Evolutionary conservation across 2,888 invertebrate genomes (phyloP), one percentile per base, ranked within the genome.

Genomic region (Athrips mouffetella): DNA sequence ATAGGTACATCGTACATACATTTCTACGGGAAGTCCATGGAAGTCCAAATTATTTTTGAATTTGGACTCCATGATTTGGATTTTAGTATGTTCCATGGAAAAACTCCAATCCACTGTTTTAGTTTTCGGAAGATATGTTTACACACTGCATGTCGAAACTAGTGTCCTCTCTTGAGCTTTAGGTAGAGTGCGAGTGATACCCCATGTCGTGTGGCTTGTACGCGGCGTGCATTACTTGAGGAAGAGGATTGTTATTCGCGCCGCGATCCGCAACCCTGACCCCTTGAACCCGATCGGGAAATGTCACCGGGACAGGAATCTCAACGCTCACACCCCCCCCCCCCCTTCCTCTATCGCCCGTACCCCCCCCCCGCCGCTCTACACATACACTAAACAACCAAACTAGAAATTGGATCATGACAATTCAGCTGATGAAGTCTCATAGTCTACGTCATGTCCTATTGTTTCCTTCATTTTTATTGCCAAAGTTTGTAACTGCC

Each of bases 191-290:
- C 3, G 7, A 23, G 7, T 11, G 18, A 37, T 21, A 18, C 13
- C 18, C 37, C 5, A n/a, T n/a, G 20, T 37, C 37, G 37, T 11
- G 20, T 37, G n/a, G 37, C 11, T 21, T 37, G 37, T 37, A 37
- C 37, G n/a, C 37, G 37, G 37, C 37, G 37, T 21, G 37, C 37
- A 37, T 37, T 21, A 18, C 21, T 11, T 37, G 20, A 11, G 37
- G 37, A n/a, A 18, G 60, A 53, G 67, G 68, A 77, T 85, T 80
- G 75, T 76, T 77, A 85, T 83, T 83, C 83, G 63, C 58, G 59
- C 56, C 80, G 72, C 82, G 83, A 73, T 69, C 65, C 73, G 71
- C 69, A 84, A 79, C 86, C 84, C 76, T 86, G 86, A 86, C 86
- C 85, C 65, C 70, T 70, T 85, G 83, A 86, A 86, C 86, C 73